Evolutionary conservation across 1,140 invertebrate genomes (phyloP), one percentile per base, ranked within the genome.

Genomic region (Lerema accius): DNA sequence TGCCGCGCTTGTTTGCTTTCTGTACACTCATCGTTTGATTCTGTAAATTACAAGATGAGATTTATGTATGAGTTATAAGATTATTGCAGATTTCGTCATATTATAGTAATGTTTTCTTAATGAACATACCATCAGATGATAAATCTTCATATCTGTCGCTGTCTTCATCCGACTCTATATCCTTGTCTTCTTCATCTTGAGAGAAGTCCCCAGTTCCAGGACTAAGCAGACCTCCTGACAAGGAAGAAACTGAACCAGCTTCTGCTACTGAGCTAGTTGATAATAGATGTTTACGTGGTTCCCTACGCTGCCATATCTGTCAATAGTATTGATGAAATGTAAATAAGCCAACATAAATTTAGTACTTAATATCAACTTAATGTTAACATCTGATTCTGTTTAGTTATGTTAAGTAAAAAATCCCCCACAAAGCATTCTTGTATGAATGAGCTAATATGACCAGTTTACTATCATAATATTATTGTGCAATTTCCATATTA

Each of bases 91-190:
- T 23, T 23, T 23, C 2, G 17, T 59, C 6, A 42, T 58, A 40
- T 28, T 45, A 28, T 39, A 50, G 11, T 50, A 28, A 42, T 19
- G n/a, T 11, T 11, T 43, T 19, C 37, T 17, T 26, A 23, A 37
- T 49, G 3, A 28, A 50, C 93, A 94, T 95, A 92, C 94, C 95
- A 89, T 96, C 96, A 69, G 94, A 96, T 55, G 95, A 96, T 53
- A 95, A 94, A 83, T 97, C 96, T 80, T 96, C 96, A 88, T 97
- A 96, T 91, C 96, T 94, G 67, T 96, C 96, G 78, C 96, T 97
- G 55, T 96, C 95, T 55, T 93, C 93, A 76, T 95, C 94, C 43
- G 94, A 95, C 71, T 96, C 95, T 11, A 70, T 61, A 80, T 94
- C 94, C 58, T 91, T 93, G 13, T 93, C 93, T 53, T 94, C 93